Evolutionary conservation across 1,140 invertebrate genomes (phyloP), one percentile per base, ranked within the genome.

Genomic region (Ruditapes philippinarum): DNA sequence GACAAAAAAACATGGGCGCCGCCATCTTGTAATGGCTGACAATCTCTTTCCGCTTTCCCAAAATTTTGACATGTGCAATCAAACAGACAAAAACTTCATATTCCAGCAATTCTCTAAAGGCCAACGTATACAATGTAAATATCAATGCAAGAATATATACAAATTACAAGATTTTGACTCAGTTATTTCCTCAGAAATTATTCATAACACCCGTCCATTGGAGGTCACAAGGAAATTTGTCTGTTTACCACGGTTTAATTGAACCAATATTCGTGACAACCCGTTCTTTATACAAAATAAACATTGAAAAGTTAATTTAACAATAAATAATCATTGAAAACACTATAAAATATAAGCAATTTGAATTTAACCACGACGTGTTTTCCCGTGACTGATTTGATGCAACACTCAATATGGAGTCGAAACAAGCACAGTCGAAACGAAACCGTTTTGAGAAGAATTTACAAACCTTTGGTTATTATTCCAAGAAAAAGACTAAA

Each of bases 11-110:
- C 90, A 92, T 89, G 91, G 91, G 89, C 85, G 91, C 84, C 87
- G 91, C 91, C 91, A 92, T 92, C 84, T 92, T 92, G 83, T 45
- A 89, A 91, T 88, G 85, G 88, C 88, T 73, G 81, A 74, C 84
- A 90, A 60, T 40, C 65, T 38, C 81, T 68, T 89, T 88, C 78
- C 79, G 60, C 45, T 86, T 31, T 51, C 28, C 65, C 33, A 2
- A 70, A 36, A 38, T 28, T 14, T 38, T 70, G 65, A 70, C 65
- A 70, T 70, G 65, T 70, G 65, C 65, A 70, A 57, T 2, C 36
- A 11, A 9, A 70, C 1, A 65, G 5, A 9, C 3, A 33, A 28
- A 5, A 14, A 65, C 31, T 65, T 65, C 60, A 31, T 9, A 14
- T 54, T 54, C 4, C 51, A 11, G 42, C 42, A 5, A 14, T 14